These are phyloP conservation scores for Spilogale gracilis DNA, from an alignment of 2,113 vertebrate genomes.

Conservation along the genomic window DNA sequence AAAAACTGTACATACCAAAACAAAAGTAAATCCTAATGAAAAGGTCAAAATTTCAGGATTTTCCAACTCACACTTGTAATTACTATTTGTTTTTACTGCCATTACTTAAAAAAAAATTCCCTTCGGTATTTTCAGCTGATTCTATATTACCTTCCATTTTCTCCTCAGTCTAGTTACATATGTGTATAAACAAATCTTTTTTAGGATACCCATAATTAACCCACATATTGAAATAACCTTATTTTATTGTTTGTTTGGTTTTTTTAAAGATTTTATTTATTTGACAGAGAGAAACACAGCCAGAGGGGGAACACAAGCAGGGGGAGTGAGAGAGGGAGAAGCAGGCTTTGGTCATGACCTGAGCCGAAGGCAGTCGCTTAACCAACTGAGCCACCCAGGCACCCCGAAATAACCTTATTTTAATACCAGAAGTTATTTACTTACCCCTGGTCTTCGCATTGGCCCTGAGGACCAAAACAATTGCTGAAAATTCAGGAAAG, in stretches of 20 bases:
- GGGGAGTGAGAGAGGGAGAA: no score
- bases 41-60: conserved; percentile 42
- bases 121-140: neutral
- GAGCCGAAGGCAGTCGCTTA: no score
- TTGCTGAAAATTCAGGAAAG: conserved; percentile 46
- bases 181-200: conserved; percentile 34
- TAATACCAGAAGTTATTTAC: conserved; percentile 40
- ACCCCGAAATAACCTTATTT: conserved; percentile 24
- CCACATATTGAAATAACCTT: conserved; percentile 1
- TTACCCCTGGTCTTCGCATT: neutral
- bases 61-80: neutral
- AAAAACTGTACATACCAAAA: conserved; percentile 25
- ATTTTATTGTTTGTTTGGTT: neutral
- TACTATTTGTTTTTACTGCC: neutral
- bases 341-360: no score
- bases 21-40: conserved; percentile 58
- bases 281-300: no score
- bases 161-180: neutral
- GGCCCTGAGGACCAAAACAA: conserved; percentile 47
- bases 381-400: no score
- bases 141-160: neutral
- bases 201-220: conserved; percentile 36
- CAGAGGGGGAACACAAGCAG: no score
- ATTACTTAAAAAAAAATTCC: conserved; percentile 21
- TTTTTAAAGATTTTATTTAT: no score